A percentile compares a stretch with the other conserved stretches of the same genome.
These are phyloP conservation scores for Sebastes flavidus DNA, from an alignment of 2,797 vertebrate species.

Conservation along the genomic window DNA sequence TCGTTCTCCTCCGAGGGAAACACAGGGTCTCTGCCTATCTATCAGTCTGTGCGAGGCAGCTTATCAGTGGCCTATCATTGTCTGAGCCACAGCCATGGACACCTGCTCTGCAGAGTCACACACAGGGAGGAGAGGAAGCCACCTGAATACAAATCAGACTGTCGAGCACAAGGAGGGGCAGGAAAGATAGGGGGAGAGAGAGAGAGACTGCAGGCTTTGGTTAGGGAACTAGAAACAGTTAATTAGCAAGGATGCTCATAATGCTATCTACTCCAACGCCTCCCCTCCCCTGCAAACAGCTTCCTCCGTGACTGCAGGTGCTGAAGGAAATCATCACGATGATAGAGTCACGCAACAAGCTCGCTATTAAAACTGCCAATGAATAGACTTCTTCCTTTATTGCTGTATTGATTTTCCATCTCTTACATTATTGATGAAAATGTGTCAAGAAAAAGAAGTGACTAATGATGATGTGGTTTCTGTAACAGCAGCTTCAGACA, in stretches of 20 bases:
- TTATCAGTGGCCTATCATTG: slow-evolving; percentile 77
- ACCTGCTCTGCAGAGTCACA: slow-evolving; percentile 77
- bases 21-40: slow-evolving; percentile 36
- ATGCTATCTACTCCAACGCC: slow-evolving; percentile 43
- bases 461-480: slow-evolving; percentile 5
- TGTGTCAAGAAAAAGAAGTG: slow-evolving; percentile 16
- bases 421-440: slow-evolving; percentile 36
- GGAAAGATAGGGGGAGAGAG: slow-evolving; percentile 24
- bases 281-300: slow-evolving; percentile 44
- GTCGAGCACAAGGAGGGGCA: slow-evolving; percentile 46
- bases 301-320: slow-evolving; percentile 49
- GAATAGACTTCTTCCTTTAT: background rate
- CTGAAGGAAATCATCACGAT: slow-evolving; percentile 27
- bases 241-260: slow-evolving; percentile 65
- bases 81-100: slow-evolving; percentile 71
- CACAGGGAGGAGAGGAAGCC: slow-evolving; percentile 63
- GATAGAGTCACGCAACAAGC: slow-evolving; percentile 27
- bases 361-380: slow-evolving; percentile 20
- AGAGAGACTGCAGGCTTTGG: slow-evolving; percentile 46
- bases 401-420: slow-evolving; percentile 41
- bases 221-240: slow-evolving; percentile 59
- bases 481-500: slow-evolving; percentile 5
- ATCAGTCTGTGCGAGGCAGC: slow-evolving; percentile 54
- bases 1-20: slow-evolving; percentile 39
- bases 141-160: slow-evolving; percentile 77